These are phyloP conservation scores for Hyles euphorbiae DNA, from an alignment of 1,140 invertebrate species.

Conservation along the genomic window DNA sequence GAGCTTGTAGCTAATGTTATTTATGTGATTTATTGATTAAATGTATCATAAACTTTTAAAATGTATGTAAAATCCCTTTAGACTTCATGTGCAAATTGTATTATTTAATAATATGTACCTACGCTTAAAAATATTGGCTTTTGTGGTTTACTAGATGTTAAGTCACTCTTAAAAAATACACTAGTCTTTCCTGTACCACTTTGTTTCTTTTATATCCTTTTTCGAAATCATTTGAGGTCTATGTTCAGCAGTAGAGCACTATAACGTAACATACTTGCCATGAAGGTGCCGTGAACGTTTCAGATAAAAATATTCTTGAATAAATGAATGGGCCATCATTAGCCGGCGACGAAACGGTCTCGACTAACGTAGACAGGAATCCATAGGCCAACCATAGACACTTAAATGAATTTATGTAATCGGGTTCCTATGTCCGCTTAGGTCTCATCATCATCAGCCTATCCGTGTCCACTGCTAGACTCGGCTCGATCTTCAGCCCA, in stretches of 20 bases:
- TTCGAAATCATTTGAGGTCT: neutral
- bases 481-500: too few relatives aligned
- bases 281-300: too few relatives aligned
- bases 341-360: neutral
- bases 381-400: too few relatives aligned
- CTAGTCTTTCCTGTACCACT: constrained; percentile 34
- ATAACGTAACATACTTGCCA: neutral
- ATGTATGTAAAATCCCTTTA: neutral
- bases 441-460: too few relatives aligned
- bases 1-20: constrained; percentile 4
- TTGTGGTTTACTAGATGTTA: constrained; percentile 29
- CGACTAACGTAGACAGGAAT: neutral
- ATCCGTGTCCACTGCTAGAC: too few relatives aligned
- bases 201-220: constrained; percentile 5
- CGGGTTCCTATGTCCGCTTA: too few relatives aligned
- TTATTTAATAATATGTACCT: constrained; percentile 9
- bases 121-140: constrained; percentile 34
- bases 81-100: neutral
- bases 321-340: neutral
- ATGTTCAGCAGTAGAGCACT: neutral
- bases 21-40: neutral
- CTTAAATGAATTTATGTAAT: too few relatives aligned
- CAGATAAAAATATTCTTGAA: neutral
- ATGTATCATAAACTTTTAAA: neutral
- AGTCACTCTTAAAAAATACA: constrained; percentile 42